Evolutionary conservation across 2,113 vertebrate species (phyloP).

Genomic region (Ammospiza caudacuta): DNA sequence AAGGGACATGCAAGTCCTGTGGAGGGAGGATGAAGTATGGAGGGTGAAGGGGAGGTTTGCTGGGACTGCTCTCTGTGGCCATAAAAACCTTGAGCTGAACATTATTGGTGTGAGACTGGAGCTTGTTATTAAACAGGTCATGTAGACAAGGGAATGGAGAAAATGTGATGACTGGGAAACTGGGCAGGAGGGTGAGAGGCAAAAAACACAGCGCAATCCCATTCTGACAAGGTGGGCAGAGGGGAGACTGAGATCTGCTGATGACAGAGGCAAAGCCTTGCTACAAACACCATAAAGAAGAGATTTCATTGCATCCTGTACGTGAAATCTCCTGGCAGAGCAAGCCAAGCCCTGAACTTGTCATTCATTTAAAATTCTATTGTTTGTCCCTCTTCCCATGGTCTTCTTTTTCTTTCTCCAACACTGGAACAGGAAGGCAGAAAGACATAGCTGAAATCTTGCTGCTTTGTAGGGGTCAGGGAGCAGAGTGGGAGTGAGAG

Average conservation of each 20-base stretch:
- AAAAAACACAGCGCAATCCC: neutral
- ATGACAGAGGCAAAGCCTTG: neutral
- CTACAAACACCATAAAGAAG: neutral
- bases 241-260: neutral
- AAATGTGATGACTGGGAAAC: neutral
- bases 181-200: neutral
- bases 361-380: neutral
- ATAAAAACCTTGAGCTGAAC: neutral
- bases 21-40: neutral
- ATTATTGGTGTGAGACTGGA: rapidly evolving
- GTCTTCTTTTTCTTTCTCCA: neutral
- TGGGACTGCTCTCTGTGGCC: neutral
- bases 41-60: neutral
- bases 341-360: neutral
- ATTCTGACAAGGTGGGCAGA: neutral
- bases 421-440: neutral
- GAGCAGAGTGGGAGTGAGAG: neutral
- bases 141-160: neutral
- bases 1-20: neutral
- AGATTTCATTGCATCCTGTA: neutral
- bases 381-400: neutral
- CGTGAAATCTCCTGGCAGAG: neutral
- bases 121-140: constrained; percentile 22
- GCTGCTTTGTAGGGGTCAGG: neutral
- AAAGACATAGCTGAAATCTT: neutral